Evolutionary conservation across 92 coral and sea anemone genomes (phyloP).

Genomic region (Heteractis magnifica): DNA sequence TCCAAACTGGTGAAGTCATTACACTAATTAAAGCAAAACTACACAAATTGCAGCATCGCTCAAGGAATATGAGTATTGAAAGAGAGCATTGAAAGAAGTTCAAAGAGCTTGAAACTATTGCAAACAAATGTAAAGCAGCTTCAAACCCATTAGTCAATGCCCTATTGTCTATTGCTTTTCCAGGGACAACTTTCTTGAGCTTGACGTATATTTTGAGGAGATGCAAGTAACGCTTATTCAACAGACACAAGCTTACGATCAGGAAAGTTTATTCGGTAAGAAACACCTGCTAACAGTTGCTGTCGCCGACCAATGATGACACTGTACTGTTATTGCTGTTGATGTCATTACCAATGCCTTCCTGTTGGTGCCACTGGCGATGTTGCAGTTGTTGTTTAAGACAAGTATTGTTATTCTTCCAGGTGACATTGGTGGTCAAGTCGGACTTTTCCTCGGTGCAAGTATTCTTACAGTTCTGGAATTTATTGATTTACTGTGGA

Average conservation of each 20-base stretch:
- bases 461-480: conserved; percentile 92
- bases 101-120: not conserved
- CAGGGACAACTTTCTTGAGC: conserved; percentile 93
- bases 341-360: not conserved
- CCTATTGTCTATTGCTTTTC: not conserved
- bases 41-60: too few relatives aligned
- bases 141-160: too few relatives aligned
- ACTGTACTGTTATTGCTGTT: too few relatives aligned
- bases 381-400: not conserved
- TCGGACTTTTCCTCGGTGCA: conserved; percentile 94
- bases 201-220: conserved; percentile 95
- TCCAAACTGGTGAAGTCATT: too few relatives aligned
- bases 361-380: not conserved
- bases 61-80: too few relatives aligned
- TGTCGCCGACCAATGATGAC: not conserved
- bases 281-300: not conserved
- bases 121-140: too few relatives aligned
- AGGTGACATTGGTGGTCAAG: conserved; percentile 99
- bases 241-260: conserved; percentile 92
- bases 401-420: not conserved
- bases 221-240: conserved; percentile 94
- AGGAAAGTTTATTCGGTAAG: conserved; percentile 95
- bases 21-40: too few relatives aligned
- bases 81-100: too few relatives aligned
- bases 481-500: conserved; percentile 82